Conservation (phyloP, 2,888 invertebrate genomes). For the Lamproptera curius region DNA sequence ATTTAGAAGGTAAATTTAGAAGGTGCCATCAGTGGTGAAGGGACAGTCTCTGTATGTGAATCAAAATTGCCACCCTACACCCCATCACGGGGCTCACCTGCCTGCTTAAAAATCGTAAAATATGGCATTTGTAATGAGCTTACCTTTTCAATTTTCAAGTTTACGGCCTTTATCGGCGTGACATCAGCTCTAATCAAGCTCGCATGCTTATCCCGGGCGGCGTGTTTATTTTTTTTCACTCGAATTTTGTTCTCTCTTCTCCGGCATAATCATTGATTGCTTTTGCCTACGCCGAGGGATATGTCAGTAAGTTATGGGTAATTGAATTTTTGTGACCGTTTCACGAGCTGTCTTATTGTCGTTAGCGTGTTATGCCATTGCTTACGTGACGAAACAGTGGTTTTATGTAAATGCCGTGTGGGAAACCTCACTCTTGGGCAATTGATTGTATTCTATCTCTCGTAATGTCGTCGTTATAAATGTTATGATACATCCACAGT, state of each 20-base stretch:
- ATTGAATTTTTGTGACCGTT: constrained; percentile 55
- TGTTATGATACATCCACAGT: constrained; percentile 14
- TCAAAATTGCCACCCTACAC: constrained; percentile 54
- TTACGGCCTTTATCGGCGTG: constrained; percentile 73
- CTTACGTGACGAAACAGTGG: constrained; percentile 14
- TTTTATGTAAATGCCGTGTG: constrained; percentile 23
- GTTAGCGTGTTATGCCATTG: constrained; percentile 5
- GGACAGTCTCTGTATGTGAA: too few species aligned
- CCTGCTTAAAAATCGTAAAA: constrained; percentile 70
- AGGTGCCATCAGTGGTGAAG: too few species aligned
- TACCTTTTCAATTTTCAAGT: constrained; percentile 75
- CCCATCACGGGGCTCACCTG: constrained; percentile 64
- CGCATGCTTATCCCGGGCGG: constrained; percentile 47
- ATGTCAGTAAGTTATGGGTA: constrained; percentile 43
- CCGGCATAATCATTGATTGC: constrained; percentile 56
- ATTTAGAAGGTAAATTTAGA: too few species aligned
- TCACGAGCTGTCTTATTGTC: constrained; percentile 33
- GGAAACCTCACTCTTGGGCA: constrained; percentile 4
- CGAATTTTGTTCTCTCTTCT: constrained; percentile 3
- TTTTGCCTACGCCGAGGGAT: constrained; percentile 51
- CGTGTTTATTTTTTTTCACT: constrained; percentile 26
- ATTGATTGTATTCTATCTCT: constrained; percentile 16
- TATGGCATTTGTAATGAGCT: constrained; percentile 75
- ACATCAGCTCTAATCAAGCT: constrained; percentile 72
- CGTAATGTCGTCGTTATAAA: constrained; percentile 3